Base-by-base conservation (phyloP, 1,140 invertebrate genomes). In the Amyelois transitella region DNA sequence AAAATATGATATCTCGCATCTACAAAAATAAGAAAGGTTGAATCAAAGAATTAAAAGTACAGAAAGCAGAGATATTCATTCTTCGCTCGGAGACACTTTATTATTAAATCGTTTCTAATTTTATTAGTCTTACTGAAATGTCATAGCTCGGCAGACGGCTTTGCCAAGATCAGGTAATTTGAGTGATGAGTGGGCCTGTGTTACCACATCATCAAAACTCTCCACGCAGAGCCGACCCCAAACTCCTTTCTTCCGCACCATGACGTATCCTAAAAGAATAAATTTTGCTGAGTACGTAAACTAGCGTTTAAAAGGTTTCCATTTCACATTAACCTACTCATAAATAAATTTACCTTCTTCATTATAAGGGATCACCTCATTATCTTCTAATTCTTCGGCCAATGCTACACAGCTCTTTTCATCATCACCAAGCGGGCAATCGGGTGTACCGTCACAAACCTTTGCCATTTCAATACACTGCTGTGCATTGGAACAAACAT, bases 351-450 rank as follows among this genome's bases (percentile, higher is more conserved):
- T 38, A 91, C 91, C 91, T 89, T 91, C 88, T 57, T 91, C 89
- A 60, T 90, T 88, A 73, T 92, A 92, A 5, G 89, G 88, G 63
- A 91, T 89, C 8, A 89, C 88, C 66, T 89, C 88, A 38, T 90
- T 90, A 53, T 84, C 72, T 51, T 88, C 77, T 20, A 89, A 65
- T 57, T 88, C 77, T 55, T 84, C 80, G 3, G 89, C 87, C 12
- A 91, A 77, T 2, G 89, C 89, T 5, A 91, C 92, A 66, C 94
- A 95, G 54, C 92, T 92, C 43, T 91, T 91, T 80, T 97, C 96
- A 80, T 97, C 96, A 73, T 96, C 95, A 0, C 92, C 94, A 51
- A 92, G 89, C 0, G 93, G 94, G 87, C 96, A 97, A 70, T 97
- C 94, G 18, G 90, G 89, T 6, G 87, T 81, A 0, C 94, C 94